Base-by-base conservation (phyloP, 2,888 invertebrate genomes). In the Thelaira solivaga region DNA sequence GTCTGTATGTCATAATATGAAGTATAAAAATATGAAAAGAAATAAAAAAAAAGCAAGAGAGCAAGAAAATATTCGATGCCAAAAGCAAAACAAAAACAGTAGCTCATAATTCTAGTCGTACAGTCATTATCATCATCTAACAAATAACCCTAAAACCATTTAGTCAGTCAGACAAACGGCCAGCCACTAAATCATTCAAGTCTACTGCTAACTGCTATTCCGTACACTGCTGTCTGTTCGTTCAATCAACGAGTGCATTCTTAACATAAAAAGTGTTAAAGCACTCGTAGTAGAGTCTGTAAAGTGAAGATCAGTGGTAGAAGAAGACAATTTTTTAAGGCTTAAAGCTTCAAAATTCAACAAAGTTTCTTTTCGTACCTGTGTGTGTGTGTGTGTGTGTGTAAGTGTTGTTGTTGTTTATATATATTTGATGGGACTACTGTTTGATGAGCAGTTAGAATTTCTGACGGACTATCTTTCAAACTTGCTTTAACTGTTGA, bases 361-460 rank as follows among this genome's bases (percentile, higher is more conserved):
- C 11, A 31, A 39, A 45, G 4, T 47, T 55, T 57, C 55, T 31
- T n/a, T n/a, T n/a, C n/a, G n/a, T n/a, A n/a, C n/a, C n/a, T n/a
- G n/a, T n/a, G n/a, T n/a, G n/a, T n/a, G n/a, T n/a, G n/a, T n/a
- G n/a, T n/a, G n/a, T n/a, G n/a, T n/a, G n/a, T n/a, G n/a, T n/a
- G n/a, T n/a, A n/a, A n/a, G 53, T 67, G 43, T 59, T 67, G 26
- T 47, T 26, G n/a, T n/a, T n/a, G n/a, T n/a, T n/a, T n/a, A n/a
- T n/a, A n/a, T n/a, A n/a, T n/a, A n/a, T 64, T 31, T 29, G 16
- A 20, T 68, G 82, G 4, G 4, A 82, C 83, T 84, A 85, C 84
- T 84, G 85, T 84, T 84, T 83, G 81, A 82, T 81, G 83, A 82
- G 77, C 53, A 73, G 76, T 71, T 74, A 67, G 67, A 61, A 67